Evolutionary conservation across 2,888 invertebrate genomes (phyloP), one percentile per base, ranked within the genome.

Genomic region (Apeira syringaria): DNA sequence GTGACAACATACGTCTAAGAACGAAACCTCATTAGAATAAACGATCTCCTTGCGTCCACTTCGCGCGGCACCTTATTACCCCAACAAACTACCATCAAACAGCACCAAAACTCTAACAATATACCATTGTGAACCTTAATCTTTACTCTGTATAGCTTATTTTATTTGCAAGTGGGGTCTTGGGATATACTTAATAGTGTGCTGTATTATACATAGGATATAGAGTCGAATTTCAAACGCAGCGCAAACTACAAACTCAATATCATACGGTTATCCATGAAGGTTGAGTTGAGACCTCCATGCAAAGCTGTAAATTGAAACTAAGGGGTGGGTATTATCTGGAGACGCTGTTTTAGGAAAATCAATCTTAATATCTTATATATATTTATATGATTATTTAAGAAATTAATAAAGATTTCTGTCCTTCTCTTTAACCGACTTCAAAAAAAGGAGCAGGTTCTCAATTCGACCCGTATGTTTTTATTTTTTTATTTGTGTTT

Each of bases 31-130:
- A 88, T 89, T 87, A 89, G 88, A 89, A 89, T 89, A 88, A 88
- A 88, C 87, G 88, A 89, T 88, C 81, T 86, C 78, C 83, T 85
- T 81, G 80, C 85, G 88, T 87, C 87, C 88, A 88, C 84, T 87
- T 78, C 73, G 74, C 66, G 70, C 74, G 80, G 84, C 84, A 83
- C 85, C 86, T 87, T 88, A 88, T 88, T 89, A 88, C 83, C 79
- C 73, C 85, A 78, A 87, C 86, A 87, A 88, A 88, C 83, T 84
- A 80, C 85, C 79, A 80, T 85, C 87, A 85, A 87, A 84, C 80
- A 79, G 74, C 75, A 76, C 70, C 74, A 71, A 60, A 64, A 64
- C 61, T 50, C 52, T 46, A 37, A 35, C 36, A 38, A 33, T 47
- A 47, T 35, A 50, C 54, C 38, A 50, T 61, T 54, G 56, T 57